Percentiles rank a stretch among this genome's conserved stretches.
These are phyloP conservation scores for Myotis davidii DNA, from an alignment of 2,113 vertebrate species.

Conservation along the genomic window DNA sequence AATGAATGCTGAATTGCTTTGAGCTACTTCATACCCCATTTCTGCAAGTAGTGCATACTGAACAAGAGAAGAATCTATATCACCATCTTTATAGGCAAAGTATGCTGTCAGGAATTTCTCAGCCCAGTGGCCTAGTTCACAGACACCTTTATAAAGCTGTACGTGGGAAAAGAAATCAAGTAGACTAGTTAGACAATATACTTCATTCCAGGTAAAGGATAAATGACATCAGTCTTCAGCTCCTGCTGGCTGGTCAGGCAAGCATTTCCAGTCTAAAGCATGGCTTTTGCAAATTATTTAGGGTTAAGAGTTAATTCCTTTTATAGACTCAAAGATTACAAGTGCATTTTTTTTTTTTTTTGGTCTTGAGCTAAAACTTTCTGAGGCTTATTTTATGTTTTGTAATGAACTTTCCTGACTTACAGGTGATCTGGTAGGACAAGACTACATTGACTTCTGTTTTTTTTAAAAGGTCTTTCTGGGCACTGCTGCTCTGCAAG, in stretches of 20 bases:
- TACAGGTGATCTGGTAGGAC: background rate
- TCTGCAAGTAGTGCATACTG: slow-evolving; percentile 83
- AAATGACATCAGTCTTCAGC: background rate
- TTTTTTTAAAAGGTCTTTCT: slow-evolving; percentile 19
- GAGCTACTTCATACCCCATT: slow-evolving; percentile 85
- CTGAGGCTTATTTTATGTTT: slow-evolving; percentile 49
- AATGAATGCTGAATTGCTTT: slow-evolving; percentile 84
- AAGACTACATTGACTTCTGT: background rate
- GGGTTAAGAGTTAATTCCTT: slow-evolving; percentile 19
- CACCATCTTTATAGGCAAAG: slow-evolving; percentile 80
- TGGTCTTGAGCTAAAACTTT: slow-evolving; percentile 42
- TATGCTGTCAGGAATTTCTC: slow-evolving; percentile 83
- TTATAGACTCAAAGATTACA: slow-evolving; percentile 24
- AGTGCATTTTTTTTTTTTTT: background rate
- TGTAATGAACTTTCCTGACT: slow-evolving; percentile 11
- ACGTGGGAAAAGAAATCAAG: slow-evolving; percentile 53
- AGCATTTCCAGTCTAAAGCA: background rate
- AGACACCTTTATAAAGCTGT: slow-evolving; percentile 84
- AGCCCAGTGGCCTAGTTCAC: slow-evolving; percentile 82
- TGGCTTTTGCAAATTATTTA: slow-evolving; percentile 37
- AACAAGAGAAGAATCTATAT: slow-evolving; percentile 81
- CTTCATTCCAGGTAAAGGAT: slow-evolving; percentile 21
- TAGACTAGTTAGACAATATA: slow-evolving; percentile 18
- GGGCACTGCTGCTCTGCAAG: background rate
- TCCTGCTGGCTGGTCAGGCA: background rate